Evolutionary conservation across 2,113 vertebrate genomes (phyloP).

Genomic region (Lycaon pictus): DNA sequence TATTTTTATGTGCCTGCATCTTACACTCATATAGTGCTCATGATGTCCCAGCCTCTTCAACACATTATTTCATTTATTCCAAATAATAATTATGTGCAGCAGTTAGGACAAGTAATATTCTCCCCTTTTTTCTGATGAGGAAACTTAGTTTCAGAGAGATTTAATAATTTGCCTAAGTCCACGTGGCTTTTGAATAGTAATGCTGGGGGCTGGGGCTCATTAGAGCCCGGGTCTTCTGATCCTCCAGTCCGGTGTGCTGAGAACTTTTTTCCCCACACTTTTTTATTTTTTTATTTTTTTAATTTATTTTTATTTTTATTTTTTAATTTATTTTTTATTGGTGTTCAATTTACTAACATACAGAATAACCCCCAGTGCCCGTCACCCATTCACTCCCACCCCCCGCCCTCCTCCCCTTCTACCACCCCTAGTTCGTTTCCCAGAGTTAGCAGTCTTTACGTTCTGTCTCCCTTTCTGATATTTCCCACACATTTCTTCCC

Average conservation of each 20-base stretch:
- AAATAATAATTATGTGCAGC: constrained; percentile 61
- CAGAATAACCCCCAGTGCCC: too few relatives aligned
- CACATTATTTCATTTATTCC: constrained; percentile 32
- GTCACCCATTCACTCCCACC: too few relatives aligned
- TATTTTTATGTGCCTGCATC: neutral
- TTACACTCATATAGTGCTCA: neutral
- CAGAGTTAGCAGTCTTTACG: too few relatives aligned
- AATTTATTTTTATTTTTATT: too few relatives aligned
- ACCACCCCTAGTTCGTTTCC: too few relatives aligned
- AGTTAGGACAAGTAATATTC: neutral
- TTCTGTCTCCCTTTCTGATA: too few relatives aligned
- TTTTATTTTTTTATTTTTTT: constrained; percentile 15
- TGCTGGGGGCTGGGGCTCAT: neutral
- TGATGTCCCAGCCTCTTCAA: neutral
- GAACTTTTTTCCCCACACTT: neutral
- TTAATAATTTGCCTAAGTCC: neutral
- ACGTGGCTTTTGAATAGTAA: neutral
- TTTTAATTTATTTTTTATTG: too few relatives aligned
- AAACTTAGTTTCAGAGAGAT: constrained; percentile 26
- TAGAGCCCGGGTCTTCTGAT: neutral
- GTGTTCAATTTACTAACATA: too few relatives aligned
- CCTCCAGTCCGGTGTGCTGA: neutral
- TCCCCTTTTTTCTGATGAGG: neutral
- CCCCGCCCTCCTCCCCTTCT: too few relatives aligned
- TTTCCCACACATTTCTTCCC: too few relatives aligned